Conservation (phyloP, 2,888 invertebrate species). For the Pediacus dermestoides region DNA sequence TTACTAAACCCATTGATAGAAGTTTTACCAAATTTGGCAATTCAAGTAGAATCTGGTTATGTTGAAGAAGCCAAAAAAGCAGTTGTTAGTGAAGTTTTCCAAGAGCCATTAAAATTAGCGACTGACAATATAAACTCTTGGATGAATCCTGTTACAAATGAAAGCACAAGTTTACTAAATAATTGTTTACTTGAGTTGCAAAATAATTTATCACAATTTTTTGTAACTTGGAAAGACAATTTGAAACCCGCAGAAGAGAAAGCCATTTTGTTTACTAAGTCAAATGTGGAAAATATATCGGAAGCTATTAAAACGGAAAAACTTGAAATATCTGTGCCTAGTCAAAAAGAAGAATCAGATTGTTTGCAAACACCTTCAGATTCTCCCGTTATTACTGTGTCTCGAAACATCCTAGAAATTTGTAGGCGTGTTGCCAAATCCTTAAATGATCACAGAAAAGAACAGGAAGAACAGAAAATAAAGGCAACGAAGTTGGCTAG, state of each 20-base stretch:
- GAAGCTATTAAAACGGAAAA: too few species aligned
- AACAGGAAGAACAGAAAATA: conserved; percentile 1
- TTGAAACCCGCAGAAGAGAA: too few species aligned
- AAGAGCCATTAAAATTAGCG: background rate
- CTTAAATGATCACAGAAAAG: conserved; percentile 10
- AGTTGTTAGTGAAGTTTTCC: conserved; percentile 16
- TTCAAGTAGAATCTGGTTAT: conserved; percentile 35
- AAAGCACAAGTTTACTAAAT: too few species aligned
- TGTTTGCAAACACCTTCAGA: conserved; percentile 8
- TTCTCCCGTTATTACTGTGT: conserved; percentile 14
- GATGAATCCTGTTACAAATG: too few species aligned
- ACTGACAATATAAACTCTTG: too few species aligned
- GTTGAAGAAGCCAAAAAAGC: conserved; percentile 27
- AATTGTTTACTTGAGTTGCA: too few species aligned
- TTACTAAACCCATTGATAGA: conserved; percentile 31
- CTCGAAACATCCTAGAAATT: conserved; percentile 24
- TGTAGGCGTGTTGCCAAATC: conserved; percentile 21
- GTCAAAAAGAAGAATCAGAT: too few species aligned
- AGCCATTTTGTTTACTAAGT: too few species aligned
- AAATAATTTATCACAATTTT: too few species aligned
- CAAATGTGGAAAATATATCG: too few species aligned
- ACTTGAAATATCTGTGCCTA: too few species aligned
- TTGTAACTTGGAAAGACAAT: too few species aligned
- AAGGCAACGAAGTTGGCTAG: conserved; percentile 6
- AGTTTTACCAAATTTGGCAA: conserved; percentile 32